Conservation (phyloP, 2,797 vertebrate species). For the Sphenopsis melanotis region DNA sequence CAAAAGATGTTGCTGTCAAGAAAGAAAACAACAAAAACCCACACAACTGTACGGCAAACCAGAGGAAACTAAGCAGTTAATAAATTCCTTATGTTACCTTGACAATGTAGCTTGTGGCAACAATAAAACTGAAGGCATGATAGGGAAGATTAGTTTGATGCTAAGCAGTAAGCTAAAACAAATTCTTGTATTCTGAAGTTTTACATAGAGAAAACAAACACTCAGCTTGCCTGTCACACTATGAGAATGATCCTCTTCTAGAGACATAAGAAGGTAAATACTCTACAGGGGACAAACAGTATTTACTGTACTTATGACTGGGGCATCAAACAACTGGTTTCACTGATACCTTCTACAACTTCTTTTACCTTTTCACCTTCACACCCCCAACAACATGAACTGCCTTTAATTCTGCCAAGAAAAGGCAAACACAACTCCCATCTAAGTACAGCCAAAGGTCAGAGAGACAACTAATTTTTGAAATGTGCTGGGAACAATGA, state of each 20-base stretch:
- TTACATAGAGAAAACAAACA: neutral
- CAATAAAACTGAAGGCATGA: neutral
- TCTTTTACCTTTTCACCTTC: neutral
- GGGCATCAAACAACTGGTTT: neutral
- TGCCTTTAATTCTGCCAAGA: neutral
- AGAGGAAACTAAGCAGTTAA: neutral
- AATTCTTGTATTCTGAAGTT: neutral
- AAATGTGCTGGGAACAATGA: neutral
- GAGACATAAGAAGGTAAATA: neutral
- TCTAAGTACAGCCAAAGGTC: neutral
- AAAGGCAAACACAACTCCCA: neutral
- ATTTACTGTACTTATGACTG: neutral
- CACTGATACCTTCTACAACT: neutral
- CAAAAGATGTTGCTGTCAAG: constrained; percentile 47
- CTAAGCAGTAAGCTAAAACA: neutral
- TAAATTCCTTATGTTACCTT: constrained; percentile 48
- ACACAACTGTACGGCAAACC: neutral
- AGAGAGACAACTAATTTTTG: neutral
- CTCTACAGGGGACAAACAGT: neutral
- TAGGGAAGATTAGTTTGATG: neutral
- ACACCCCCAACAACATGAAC: neutral
- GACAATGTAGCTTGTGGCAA: neutral
- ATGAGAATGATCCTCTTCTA: neutral
- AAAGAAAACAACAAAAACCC: neutral
- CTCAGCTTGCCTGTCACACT: neutral